Base-by-base conservation (phyloP, 2,888 invertebrate genomes). In the Melinaea marsaeus region DNA sequence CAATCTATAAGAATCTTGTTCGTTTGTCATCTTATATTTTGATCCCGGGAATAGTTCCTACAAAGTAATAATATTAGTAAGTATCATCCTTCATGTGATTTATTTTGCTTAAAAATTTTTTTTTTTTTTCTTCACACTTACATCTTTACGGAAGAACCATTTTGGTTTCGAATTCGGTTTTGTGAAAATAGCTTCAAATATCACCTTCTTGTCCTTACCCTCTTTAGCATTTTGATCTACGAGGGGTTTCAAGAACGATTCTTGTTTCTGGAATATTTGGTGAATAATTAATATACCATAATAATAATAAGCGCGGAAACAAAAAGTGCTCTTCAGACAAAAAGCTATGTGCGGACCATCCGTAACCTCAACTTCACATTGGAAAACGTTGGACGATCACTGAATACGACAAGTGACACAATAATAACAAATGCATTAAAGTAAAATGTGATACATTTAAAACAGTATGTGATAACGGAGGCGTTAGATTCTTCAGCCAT, bases 41-140 rank as follows among this genome's bases (percentile, higher is more conserved):
- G 98, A 95, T 72, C 99, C 98, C 69, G 96, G 94, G 91, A 99
- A 99, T 59, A 98, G 92, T 92, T 99, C 99, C 96, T 98, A 79
- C 7, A 34, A 77, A 76, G 33, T 55, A 55, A 46, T 56, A 65
- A 60, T 13, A 13, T 9, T n/a, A n/a, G 22, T 45, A 54, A 9
- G 5, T 47, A 32, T 35, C 22, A 51, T 45, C 0, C 4, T 13
- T n/a, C 11, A 1, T 34, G 45, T 48, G n/a, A 45, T 58, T 22
- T 33, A 55, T 54, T 22, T 22, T 22, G 22, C 22, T 22, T 22
- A 22, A 22, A 22, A 22, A 22, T 1, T 1, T 22, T 22, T 22
- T 22, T 22, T 22, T 22, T 22, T 34, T 58, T 32, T 32, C 3
- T 11, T 3, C 64, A 54, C 48, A 94, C 96, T 94, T 92, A 97